Conservation (phyloP, 2,888 invertebrate genomes). For the Dicyrtomina minuta region DNA sequence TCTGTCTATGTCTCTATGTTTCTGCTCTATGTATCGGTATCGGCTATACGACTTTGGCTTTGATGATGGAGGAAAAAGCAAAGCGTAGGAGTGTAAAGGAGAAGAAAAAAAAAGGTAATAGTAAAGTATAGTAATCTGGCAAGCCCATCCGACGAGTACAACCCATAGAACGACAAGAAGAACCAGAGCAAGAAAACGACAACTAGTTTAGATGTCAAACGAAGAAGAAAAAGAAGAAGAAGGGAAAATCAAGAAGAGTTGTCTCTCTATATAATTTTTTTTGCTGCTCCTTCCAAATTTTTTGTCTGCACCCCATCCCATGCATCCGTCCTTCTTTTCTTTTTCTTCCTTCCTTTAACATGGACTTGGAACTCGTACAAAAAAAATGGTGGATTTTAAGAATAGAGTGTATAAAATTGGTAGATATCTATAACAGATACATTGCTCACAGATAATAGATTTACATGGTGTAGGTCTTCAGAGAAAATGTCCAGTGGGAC, state of each 20-base stretch:
- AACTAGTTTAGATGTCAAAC: conserved; percentile 6
- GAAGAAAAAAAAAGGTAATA: too few relatives aligned
- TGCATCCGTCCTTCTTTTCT: conserved; percentile 20
- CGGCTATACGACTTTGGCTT: too few relatives aligned
- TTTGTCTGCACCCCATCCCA: neutral
- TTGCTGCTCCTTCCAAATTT: conserved; percentile 9
- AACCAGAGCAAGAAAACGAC: too few relatives aligned
- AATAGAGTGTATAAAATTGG: neutral
- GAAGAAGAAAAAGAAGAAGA: conserved; percentile 6
- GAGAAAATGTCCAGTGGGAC: too few relatives aligned
- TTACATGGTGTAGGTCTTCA: too few relatives aligned
- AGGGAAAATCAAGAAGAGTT: conserved; percentile 9
- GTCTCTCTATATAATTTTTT: neutral
- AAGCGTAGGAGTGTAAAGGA: too few relatives aligned
- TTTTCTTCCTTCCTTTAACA: conserved; percentile 4
- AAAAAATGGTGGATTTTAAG: conserved; percentile 6
- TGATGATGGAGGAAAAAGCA: too few relatives aligned
- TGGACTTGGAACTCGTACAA: neutral
- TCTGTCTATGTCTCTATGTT: too few relatives aligned
- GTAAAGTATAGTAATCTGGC: conserved; percentile 1
- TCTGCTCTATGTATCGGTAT: too few relatives aligned
- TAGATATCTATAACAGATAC: neutral
- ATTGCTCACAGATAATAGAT: neutral
- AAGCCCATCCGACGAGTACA: conserved; percentile 6
- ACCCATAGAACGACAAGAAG: too few relatives aligned